A percentile compares a stretch with the other conserved stretches of the same genome.
phyloP scores from a whole-genome alignment of 2,888 invertebrate species.

The Syrphus vitripennis region DNA sequence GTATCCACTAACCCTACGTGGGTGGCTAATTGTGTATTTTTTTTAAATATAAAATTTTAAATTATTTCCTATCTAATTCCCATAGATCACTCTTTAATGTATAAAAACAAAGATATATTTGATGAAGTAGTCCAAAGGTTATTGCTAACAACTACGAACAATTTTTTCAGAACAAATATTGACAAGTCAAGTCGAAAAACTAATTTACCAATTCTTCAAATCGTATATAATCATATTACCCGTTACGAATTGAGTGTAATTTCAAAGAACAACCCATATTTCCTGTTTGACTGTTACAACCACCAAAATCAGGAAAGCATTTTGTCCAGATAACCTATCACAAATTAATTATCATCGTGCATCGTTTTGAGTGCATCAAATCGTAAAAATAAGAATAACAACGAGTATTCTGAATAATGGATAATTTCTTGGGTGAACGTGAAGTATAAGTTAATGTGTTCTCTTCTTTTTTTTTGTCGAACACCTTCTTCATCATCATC shows the following conservation, averaged over 20 bases:
- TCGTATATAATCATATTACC: not conserved
- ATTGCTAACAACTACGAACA: no score
- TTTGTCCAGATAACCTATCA: not conserved
- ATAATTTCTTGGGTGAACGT: conserved; percentile 53
- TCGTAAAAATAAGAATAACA: not conserved
- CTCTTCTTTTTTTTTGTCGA: conserved; percentile 31
- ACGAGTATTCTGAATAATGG: conserved; percentile 26
- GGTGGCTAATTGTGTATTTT: no score
- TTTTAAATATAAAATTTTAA: no score
- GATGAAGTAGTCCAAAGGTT: no score
- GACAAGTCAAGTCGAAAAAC: not conserved
- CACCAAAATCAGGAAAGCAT: not conserved
- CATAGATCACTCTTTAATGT: no score
- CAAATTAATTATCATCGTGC: conserved; percentile 20
- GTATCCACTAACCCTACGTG: no score
- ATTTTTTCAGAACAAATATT: no score
- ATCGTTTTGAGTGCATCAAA: conserved; percentile 31
- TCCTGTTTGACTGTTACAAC: conserved; percentile 9
- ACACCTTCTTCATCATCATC: conserved; percentile 55
- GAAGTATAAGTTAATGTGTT: conserved; percentile 45
- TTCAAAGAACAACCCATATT: conserved; percentile 30
- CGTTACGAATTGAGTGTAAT: not conserved
- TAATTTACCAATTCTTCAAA: not conserved
- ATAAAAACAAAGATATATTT: no score
- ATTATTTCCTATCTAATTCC: no score